Evolutionary conservation across 2,888 invertebrate species (phyloP).

Genomic region (Tetragonula carbonaria): DNA sequence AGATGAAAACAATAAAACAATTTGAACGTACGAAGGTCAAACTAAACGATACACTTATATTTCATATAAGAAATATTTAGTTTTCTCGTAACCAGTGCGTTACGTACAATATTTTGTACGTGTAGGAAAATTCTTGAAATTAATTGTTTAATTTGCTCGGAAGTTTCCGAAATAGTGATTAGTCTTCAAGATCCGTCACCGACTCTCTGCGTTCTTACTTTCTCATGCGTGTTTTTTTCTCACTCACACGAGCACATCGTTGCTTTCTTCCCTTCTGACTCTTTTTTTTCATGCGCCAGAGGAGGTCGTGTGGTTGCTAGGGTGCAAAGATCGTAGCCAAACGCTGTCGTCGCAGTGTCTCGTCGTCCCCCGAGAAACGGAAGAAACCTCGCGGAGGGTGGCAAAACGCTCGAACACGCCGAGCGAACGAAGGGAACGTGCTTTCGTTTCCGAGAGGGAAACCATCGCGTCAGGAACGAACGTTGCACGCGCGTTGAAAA

Average conservation of each 20-base stretch:
- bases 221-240: background rate
- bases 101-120: too few relatives aligned
- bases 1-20: too few relatives aligned
- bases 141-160: too few relatives aligned
- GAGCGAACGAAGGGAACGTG: constrained; percentile 11
- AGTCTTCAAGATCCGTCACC: too few relatives aligned
- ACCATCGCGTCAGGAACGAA: constrained; percentile 17
- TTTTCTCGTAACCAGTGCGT: too few relatives aligned
- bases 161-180: too few relatives aligned
- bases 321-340: constrained; percentile 33
- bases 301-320: constrained; percentile 12
- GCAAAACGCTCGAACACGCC: constrained; percentile 20
- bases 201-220: background rate
- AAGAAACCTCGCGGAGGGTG: constrained; percentile 15
- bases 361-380: background rate
- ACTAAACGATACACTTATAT: too few relatives aligned
- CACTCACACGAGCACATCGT: background rate
- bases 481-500: constrained; percentile 41
- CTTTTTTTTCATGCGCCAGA: background rate
- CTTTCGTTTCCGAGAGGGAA: constrained; percentile 16
- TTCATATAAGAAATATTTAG: too few relatives aligned
- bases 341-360: constrained; percentile 11
- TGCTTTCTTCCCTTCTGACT: background rate
- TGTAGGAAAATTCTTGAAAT: too few relatives aligned
- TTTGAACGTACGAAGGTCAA: too few relatives aligned